Evolutionary conservation across 2,888 invertebrate species (phyloP).

Genomic region (Tricholauxania praeusta): DNA sequence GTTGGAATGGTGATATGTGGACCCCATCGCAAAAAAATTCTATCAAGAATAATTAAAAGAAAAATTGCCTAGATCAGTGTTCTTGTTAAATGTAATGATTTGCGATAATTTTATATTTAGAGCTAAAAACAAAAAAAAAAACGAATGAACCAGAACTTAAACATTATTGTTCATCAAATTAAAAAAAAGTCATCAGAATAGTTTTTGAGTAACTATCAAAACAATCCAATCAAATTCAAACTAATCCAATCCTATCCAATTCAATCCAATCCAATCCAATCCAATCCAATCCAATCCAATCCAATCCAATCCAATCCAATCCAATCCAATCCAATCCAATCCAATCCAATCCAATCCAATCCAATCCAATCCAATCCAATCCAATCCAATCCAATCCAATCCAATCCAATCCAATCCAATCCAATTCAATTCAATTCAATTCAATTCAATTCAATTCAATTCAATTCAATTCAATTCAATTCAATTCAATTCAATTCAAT

Average conservation of each 20-base stretch:
- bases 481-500: conserved; percentile 10
- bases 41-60: no score
- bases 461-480: conserved; percentile 7
- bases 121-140: no score
- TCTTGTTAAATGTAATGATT: no score
- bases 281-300: conserved; percentile 8
- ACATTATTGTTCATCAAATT: no score
- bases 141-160: no score
- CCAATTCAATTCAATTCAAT: neutral
- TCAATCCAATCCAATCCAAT: conserved; percentile 11
- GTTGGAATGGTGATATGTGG: no score
- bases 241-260: conserved; percentile 10
- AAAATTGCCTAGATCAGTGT: no score
- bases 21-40: no score
- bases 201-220: no score
- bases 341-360: neutral
- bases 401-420: conserved; percentile 7
- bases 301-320: neutral
- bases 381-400: conserved; percentile 5
- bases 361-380: conserved; percentile 12
- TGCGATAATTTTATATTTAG: no score
- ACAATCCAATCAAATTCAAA: conserved; percentile 3
- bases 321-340: conserved; percentile 7
- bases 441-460: conserved; percentile 1
- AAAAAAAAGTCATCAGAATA: no score